Conservation (phyloP, 2,797 vertebrate genomes). For the Odontamblyopus lacepedii region DNA sequence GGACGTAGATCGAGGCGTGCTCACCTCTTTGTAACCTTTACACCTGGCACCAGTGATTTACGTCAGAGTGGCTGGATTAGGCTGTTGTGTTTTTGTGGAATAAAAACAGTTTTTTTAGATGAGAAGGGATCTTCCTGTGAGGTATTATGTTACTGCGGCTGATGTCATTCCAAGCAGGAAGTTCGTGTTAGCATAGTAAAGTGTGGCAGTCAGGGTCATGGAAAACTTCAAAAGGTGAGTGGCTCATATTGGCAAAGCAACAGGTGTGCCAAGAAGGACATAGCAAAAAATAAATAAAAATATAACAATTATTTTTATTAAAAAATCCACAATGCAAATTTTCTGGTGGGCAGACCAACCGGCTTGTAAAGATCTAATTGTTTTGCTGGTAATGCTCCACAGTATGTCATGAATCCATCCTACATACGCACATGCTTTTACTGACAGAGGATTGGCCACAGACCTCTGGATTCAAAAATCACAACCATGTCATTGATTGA, state of each 20-base stretch:
- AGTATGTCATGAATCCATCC: too few relatives aligned
- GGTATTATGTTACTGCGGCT: conserved; percentile 3
- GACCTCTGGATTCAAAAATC: too few relatives aligned
- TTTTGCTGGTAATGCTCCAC: too few relatives aligned
- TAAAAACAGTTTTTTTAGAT: conserved; percentile 6
- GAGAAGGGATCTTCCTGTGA: background rate
- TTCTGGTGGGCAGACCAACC: too few relatives aligned
- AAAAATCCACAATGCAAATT: too few relatives aligned
- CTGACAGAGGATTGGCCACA: too few relatives aligned
- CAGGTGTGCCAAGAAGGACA: background rate
- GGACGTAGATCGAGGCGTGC: conserved; percentile 9
- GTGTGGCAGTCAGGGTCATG: background rate
- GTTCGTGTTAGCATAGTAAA: background rate
- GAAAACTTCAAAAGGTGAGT: background rate
- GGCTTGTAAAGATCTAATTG: too few relatives aligned
- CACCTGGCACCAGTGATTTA: background rate
- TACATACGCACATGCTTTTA: too few relatives aligned
- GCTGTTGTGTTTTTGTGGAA: conserved; percentile 7
- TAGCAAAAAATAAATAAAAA: too few relatives aligned
- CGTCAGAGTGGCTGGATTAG: background rate
- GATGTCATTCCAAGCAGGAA: conserved; percentile 5
- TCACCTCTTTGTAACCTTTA: conserved; percentile 18
- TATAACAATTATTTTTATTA: too few relatives aligned
- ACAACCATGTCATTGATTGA: too few relatives aligned
- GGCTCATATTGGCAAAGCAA: background rate